Conservation (phyloP, 2,888 invertebrate species). For the Argyresthia goedartella region DNA sequence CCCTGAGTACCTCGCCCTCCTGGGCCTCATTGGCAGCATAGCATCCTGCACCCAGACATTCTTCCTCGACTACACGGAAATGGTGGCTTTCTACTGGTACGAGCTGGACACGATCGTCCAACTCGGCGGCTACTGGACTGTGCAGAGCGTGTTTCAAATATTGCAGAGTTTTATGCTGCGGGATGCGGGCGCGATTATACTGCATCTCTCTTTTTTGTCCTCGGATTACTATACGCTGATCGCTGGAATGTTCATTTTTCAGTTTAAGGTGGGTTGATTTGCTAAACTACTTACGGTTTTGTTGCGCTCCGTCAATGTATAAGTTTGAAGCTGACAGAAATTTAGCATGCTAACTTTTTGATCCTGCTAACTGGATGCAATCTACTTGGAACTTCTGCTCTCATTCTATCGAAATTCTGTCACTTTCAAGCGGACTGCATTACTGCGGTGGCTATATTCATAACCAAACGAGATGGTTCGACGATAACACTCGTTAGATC, state of each 20-base stretch:
- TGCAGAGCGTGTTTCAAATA: constrained; percentile 83
- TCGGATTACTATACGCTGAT: constrained; percentile 89
- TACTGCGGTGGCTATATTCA: too few relatives aligned
- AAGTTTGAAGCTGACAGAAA: too few relatives aligned
- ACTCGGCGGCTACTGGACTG: constrained; percentile 74
- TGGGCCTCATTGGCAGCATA: constrained; percentile 84
- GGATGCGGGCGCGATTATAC: constrained; percentile 84
- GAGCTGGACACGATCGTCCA: constrained; percentile 75
- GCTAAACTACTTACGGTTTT: neutral
- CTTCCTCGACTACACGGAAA: constrained; percentile 78
- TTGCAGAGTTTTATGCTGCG: constrained; percentile 81
- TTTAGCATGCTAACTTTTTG: too few relatives aligned
- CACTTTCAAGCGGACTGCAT: too few relatives aligned
- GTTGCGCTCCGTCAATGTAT: too few relatives aligned
- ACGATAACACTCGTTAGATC: too few relatives aligned
- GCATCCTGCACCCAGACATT: constrained; percentile 85
- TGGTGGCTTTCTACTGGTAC: constrained; percentile 77
- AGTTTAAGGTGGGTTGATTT: constrained; percentile 75
- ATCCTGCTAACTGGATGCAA: too few relatives aligned
- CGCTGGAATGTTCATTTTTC: constrained; percentile 83
- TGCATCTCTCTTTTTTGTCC: constrained; percentile 85
- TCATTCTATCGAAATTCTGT: too few relatives aligned
- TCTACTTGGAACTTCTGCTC: too few relatives aligned
- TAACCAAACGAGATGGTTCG: too few relatives aligned
- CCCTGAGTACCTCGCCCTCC: constrained; percentile 84